Evolutionary conservation across 2,888 invertebrate genomes (phyloP), one percentile per base, ranked within the genome.

Genomic region (Macrostomum cliftonense): DNA sequence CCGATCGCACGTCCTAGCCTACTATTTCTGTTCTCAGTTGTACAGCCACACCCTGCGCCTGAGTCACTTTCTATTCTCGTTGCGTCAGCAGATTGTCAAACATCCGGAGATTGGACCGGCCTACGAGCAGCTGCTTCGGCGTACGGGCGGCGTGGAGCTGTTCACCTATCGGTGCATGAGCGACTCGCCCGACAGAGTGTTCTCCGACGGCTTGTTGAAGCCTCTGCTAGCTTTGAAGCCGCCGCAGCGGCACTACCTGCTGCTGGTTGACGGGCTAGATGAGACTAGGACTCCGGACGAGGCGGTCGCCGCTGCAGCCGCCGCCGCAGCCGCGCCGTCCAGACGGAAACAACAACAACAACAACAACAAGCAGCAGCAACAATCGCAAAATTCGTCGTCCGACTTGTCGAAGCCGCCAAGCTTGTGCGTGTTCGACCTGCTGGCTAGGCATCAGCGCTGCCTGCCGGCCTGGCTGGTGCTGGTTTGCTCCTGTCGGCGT

Each of bases 401-500:
- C n/a, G n/a, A n/a, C n/a, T n/a, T n/a, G n/a, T n/a, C n/a, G n/a
- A n/a, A n/a, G n/a, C n/a, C n/a, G 1, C 69, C 86, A 37, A 75
- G 60, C 7, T 82, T 83, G 0, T 81, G 83, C 53, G 80, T 28
- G 28, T 28, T 28, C 0, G 83, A 84, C 57, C 72, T 93, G 16
- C 72, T 93, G 21, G 82, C 86, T 1, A 81, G 83, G 53, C 85
- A 88, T 64, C 86, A 87, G 65, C 84, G 86, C 61, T 71, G 87
- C 43, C 79, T 93, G 59, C 93, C 91, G 1, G 83, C 83, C 59
- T 93, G 93, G 93, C 70, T 91, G 46, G 76, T 89, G 50, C 75
- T 91, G 1, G 83, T 88, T 1, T 83, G 84, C 67, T 86, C 88
- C 0, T 84, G 86, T 0, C 59, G 67, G 65, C 42, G 51, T 12